Conservation (phyloP, 2,113 vertebrate species). For the Ctenomys sociabilis region DNA sequence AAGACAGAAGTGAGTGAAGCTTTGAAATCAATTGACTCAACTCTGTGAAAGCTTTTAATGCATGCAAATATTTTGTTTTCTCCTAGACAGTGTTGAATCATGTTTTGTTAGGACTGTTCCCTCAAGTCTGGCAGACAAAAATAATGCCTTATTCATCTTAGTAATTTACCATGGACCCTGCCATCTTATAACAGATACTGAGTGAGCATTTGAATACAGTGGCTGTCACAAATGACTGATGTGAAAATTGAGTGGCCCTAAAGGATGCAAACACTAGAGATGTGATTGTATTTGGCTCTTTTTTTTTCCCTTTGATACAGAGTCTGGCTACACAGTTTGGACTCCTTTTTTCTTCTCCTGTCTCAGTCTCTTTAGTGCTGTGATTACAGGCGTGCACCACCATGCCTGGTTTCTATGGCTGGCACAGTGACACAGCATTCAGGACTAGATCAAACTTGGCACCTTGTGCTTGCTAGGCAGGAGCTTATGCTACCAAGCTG, state of each 20-base stretch:
- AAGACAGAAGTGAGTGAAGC: neutral
- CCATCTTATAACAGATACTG: neutral
- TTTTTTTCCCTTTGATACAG: neutral
- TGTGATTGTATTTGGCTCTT: neutral
- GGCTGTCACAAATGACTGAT: neutral
- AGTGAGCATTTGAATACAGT: slow-evolving; percentile 16
- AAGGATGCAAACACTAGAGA: neutral
- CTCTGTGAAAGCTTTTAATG: neutral
- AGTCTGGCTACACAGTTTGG: too few relatives aligned
- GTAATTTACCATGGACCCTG: neutral
- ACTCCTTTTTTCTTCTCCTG: too few relatives aligned
- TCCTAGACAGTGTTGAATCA: neutral
- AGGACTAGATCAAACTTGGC: too few relatives aligned
- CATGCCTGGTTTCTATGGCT: too few relatives aligned
- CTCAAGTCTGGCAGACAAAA: neutral
- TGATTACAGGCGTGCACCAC: too few relatives aligned
- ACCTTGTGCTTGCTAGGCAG: too few relatives aligned
- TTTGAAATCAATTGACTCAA: slow-evolving; percentile 39
- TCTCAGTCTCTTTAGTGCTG: too few relatives aligned
- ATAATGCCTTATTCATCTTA: neutral
- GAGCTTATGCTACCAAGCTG: too few relatives aligned
- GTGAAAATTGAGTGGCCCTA: neutral
- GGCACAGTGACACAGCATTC: too few relatives aligned
- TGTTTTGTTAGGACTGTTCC: neutral
- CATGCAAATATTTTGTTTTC: neutral